These are phyloP conservation scores for Lindbergichthys nudifrons DNA, from an alignment of 2,797 vertebrate genomes.

Conservation along the genomic window DNA sequence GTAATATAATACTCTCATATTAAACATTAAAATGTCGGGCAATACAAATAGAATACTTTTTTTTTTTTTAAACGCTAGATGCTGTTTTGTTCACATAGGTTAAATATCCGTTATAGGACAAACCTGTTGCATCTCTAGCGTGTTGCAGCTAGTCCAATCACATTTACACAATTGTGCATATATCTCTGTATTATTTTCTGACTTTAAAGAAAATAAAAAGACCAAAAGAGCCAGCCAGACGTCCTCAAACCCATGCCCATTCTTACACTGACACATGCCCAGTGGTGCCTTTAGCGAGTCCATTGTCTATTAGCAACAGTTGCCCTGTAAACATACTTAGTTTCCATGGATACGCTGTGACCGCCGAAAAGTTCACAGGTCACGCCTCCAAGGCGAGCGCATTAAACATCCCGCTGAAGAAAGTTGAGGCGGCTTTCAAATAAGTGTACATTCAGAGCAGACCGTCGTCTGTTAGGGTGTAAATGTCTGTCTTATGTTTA, in stretches of 20 bases:
- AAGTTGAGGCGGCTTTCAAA: conserved; percentile 71
- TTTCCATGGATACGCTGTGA: conserved; percentile 52
- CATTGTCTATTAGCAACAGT: conserved; percentile 49
- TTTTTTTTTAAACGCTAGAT: conserved; percentile 83
- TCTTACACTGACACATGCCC: conserved; percentile 68
- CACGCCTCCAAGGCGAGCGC: conserved; percentile 50
- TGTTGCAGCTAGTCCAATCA: conserved; percentile 80
- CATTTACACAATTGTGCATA: conserved; percentile 85
- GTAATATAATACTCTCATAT: conserved; percentile 96
- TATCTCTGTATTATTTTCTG: conserved; percentile 77
- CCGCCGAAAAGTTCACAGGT: conserved; percentile 64
- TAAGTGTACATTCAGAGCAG: conserved; percentile 83
- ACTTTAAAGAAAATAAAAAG: conserved; percentile 72
- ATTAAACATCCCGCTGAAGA: conserved; percentile 67
- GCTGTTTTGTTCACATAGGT: conserved; percentile 84
- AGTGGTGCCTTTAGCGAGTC: conserved; percentile 57
- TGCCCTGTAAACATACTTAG: conserved; percentile 51
- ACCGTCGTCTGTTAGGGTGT: conserved; percentile 59
- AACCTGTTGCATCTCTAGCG: conserved; percentile 71
- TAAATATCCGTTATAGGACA: conserved; percentile 58
- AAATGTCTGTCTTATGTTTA: conserved; percentile 59
- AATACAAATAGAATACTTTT: conserved; percentile 88
- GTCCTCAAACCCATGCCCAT: conserved; percentile 66
- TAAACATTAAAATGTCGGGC: conserved; percentile 97
- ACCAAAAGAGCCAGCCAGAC: conserved; percentile 66